Conservation (phyloP, 1,140 invertebrate species). For the Zaprionus camerounensis region DNA sequence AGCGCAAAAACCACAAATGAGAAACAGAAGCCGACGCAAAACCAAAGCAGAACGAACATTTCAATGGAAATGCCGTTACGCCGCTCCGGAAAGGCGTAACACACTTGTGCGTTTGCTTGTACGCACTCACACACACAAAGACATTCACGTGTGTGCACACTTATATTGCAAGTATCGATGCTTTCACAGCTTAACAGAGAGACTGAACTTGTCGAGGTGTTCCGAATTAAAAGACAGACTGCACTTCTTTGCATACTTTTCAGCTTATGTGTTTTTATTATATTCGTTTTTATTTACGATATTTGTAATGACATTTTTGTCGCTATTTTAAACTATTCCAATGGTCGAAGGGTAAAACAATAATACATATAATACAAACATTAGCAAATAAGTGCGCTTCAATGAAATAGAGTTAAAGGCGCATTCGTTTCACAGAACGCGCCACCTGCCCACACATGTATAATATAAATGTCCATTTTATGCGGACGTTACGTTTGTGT, state of each 20-base stretch:
- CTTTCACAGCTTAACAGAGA: conserved; percentile 24
- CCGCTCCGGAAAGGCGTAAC: conserved; percentile 37
- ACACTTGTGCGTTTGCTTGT: conserved; percentile 16
- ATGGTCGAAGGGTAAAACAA: too few species aligned
- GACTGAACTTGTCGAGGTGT: background rate
- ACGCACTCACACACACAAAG: conserved; percentile 3
- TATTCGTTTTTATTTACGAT: too few species aligned
- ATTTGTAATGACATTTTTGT: too few species aligned
- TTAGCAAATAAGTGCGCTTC: background rate
- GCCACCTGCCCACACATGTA: background rate
- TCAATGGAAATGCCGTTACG: conserved; percentile 25
- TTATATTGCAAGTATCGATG: conserved; percentile 32
- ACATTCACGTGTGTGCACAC: background rate
- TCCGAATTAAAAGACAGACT: too few species aligned
- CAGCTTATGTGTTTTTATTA: background rate
- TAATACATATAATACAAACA: too few species aligned
- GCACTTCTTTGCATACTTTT: too few species aligned
- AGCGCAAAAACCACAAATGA: conserved; percentile 57
- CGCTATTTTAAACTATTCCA: too few species aligned
- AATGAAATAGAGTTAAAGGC: background rate
- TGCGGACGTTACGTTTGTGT: conserved; percentile 32
- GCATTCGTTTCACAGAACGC: background rate
- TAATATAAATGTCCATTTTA: conserved; percentile 48
- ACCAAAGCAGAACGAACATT: conserved; percentile 32
- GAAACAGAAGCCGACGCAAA: conserved; percentile 27